Evolutionary conservation across 64 coral and sea anemone species (phyloP).

Genomic region (Anthopleura sola): DNA sequence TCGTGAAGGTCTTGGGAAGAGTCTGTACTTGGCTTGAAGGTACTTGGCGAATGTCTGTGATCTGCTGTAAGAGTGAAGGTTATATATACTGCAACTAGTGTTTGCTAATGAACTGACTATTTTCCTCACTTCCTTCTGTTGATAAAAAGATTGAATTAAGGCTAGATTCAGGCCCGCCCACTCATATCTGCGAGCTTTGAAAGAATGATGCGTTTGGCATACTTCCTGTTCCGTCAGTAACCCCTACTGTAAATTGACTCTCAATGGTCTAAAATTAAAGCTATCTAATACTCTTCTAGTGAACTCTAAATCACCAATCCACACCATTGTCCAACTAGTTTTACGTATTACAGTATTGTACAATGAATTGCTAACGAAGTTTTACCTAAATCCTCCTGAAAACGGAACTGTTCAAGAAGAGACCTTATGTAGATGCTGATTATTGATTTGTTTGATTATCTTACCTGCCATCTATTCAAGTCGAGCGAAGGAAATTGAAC

Average conservation of each 20-base stretch:
- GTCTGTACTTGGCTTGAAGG: not conserved
- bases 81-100: not conserved
- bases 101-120: slow-evolving; percentile 12
- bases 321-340: not conserved
- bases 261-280: not conserved
- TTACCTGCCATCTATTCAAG: not conserved
- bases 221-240: not conserved
- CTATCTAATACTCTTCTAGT: not conserved
- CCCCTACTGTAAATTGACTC: slow-evolving; percentile 19
- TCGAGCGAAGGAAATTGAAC: slow-evolving; percentile 1
- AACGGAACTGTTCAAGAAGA: not conserved
- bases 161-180: slow-evolving; percentile 1
- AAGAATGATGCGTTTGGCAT: not conserved
- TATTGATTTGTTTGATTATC: slow-evolving; percentile 2
- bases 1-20: not conserved
- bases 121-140: slow-evolving; percentile 11
- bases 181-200: slow-evolving; percentile 8
- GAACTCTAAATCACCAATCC: not conserved
- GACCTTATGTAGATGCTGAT: not conserved
- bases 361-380: not conserved
- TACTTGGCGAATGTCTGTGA: not conserved
- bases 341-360: not conserved
- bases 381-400: not conserved
- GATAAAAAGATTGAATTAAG: slow-evolving; percentile 32
- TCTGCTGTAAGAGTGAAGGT: not conserved